Evolutionary conservation across 2,888 invertebrate genomes (phyloP), one percentile per base, ranked within the genome.

Genomic region (Phymatocera aterrima): DNA sequence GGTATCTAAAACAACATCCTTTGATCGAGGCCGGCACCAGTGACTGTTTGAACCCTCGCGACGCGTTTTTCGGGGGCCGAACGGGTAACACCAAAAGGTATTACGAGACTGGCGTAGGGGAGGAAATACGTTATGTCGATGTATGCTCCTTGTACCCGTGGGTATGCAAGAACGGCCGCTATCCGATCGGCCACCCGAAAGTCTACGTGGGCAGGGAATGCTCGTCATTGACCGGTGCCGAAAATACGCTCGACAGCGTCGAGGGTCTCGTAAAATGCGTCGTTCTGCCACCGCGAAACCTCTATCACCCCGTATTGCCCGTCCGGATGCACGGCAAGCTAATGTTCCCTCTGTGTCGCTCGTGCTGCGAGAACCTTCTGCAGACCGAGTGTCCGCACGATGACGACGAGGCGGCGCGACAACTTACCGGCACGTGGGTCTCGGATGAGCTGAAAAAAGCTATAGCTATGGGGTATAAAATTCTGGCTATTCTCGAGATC

Each of bases 371-470:
- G 61, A 3, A 0, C 31, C 5, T n/a, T 4, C 15, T 3, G 21
- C 81, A 81, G 61, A 43, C 60, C 0, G 54, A 61, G 5, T 87
- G 87, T 31, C 46, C 40, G 0, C 85, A 85, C 78, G 72, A 48
- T n/a, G n/a, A n/a, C 1, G 80, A 83, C 28, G 80, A 28, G 15
- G 60, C 60, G 15, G 60, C 24, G 1, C 74, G 79, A 64, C 82
- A 82, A 68, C 82, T 84, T 72, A 72, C 72, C 43, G 88, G 88
- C 0, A 87, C 87, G 88, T 46, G 87, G 86, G 83, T 86, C 51
- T 84, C 85, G 12, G 84, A 84, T 18, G 87, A 88, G 79, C 72
- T 89, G 3, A 46, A 81, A 60, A 83, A 83, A 70, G 87, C 88
- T n/a, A n/a, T 85, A 1, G 46, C 81, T 21, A 80, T 83, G n/a